Evolutionary conservation across 2,113 vertebrate genomes (phyloP).

Genomic region (Ctenomys sociabilis): DNA sequence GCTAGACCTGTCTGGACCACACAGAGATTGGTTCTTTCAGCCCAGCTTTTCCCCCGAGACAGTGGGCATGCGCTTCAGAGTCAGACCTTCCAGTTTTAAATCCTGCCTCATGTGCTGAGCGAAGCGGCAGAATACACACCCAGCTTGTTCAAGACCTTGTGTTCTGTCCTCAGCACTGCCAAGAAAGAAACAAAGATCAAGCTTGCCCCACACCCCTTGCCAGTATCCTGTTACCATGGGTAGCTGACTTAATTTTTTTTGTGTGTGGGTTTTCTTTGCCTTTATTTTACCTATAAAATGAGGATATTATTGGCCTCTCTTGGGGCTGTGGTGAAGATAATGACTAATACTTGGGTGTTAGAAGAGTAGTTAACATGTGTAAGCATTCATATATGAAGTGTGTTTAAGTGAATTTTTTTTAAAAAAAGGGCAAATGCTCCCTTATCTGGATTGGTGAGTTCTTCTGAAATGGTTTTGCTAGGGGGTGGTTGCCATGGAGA

Average conservation of each 20-base stretch:
- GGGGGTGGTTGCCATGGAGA: slow-evolving; percentile 81
- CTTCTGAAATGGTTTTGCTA: slow-evolving; percentile 80
- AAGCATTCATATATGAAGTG: neutral
- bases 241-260: neutral
- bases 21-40: neutral
- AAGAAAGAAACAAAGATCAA: neutral
- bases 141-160: neutral
- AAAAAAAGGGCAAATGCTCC: neutral
- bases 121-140: neutral
- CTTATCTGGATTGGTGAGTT: slow-evolving; percentile 60
- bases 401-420: neutral
- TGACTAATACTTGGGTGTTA: neutral
- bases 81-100: neutral
- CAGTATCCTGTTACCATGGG: neutral
- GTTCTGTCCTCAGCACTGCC: neutral
- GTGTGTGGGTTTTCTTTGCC: neutral
- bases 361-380: neutral
- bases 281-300: slow-evolving; percentile 18
- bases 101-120: neutral
- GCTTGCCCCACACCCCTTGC: neutral
- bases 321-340: neutral
- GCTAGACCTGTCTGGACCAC: neutral
- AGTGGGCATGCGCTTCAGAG: neutral
- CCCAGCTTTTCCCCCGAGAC: neutral
- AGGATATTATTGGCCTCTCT: neutral